Evolutionary conservation across 1,140 invertebrate genomes (phyloP).

Genomic region (Bombus superbus): DNA sequence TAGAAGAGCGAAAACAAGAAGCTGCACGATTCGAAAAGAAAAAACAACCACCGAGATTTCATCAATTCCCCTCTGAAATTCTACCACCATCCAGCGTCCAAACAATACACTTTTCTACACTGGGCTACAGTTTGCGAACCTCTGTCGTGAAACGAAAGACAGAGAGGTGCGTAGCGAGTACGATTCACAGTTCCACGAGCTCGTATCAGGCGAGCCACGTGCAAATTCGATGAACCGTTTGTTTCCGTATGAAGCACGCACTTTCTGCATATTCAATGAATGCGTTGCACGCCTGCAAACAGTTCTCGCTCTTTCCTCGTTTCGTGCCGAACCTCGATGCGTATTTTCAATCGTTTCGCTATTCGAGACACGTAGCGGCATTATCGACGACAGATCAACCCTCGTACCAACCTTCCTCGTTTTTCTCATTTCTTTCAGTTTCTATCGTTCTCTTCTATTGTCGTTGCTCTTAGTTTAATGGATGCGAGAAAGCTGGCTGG

Average conservation of each 20-base stretch:
- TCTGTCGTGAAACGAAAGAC: not conserved
- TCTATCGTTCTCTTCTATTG: not conserved
- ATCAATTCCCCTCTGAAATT: not conserved
- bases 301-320: conserved; percentile 5
- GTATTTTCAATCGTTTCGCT: conserved; percentile 13
- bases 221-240: conserved; percentile 43
- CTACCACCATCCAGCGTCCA: not conserved
- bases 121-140: not conserved
- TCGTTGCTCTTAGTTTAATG: not conserved
- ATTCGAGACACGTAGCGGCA: conserved; percentile 29
- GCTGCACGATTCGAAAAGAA: not conserved
- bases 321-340: not conserved
- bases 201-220: conserved; percentile 17
- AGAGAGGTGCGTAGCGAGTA: not conserved
- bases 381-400: conserved; percentile 22
- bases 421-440: not conserved
- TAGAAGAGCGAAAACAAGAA: not conserved
- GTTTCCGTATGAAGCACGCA: conserved; percentile 34
- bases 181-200: conserved; percentile 4
- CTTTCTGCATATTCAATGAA: conserved; percentile 40
- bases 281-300: conserved; percentile 4
- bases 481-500: not conserved
- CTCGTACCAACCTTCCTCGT: not conserved
- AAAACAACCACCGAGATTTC: not conserved
- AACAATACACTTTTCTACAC: not conserved